Evolutionary conservation across 2,888 invertebrate species (phyloP).

Genomic region (Theretra japonica): DNA sequence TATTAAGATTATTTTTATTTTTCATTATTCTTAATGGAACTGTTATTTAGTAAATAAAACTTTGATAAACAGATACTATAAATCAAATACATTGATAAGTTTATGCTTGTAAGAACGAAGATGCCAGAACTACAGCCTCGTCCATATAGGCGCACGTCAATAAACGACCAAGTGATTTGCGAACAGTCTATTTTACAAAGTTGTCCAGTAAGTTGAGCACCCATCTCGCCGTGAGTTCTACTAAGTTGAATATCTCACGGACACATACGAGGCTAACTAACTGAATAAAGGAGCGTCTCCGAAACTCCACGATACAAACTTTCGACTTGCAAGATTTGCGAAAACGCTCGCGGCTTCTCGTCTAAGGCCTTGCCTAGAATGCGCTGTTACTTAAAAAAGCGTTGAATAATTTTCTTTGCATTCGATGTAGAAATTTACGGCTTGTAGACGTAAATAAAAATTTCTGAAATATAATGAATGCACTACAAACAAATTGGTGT

Average conservation of each 20-base stretch:
- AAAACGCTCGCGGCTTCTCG: conserved; percentile 69
- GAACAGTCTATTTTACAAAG: conserved; percentile 27
- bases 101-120: no score
- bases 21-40: no score
- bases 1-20: no score
- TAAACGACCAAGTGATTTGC: conserved; percentile 8
- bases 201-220: conserved; percentile 46
- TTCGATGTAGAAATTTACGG: neutral
- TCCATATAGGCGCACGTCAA: neutral
- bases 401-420: conserved; percentile 7
- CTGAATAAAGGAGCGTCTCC: conserved; percentile 71
- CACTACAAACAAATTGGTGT: no score
- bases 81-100: no score
- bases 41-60: no score
- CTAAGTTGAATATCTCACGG: conserved; percentile 63
- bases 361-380: conserved; percentile 43
- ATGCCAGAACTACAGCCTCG: neutral
- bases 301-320: conserved; percentile 75
- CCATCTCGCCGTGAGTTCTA: conserved; percentile 43
- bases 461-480: no score
- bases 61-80: no score
- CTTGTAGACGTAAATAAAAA: no score
- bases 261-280: conserved; percentile 72
- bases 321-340: conserved; percentile 74
- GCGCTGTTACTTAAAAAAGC: neutral